phyloP scores from a whole-genome alignment of 2,113 vertebrate species.

The Canis aureus region DNA sequence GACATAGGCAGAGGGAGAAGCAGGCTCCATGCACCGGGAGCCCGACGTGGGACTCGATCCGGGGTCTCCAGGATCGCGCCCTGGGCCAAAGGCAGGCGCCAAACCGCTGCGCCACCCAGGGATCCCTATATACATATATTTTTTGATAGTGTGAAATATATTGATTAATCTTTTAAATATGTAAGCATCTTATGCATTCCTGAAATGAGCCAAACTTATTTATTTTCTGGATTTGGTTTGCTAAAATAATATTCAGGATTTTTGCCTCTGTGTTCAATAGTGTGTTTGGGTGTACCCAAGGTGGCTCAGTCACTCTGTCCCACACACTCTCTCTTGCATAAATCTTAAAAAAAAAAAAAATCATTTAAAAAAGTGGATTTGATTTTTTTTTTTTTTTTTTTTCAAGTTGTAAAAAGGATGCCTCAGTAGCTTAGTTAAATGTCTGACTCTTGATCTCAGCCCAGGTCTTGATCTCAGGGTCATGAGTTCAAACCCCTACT shows the following conservation, averaged over 20 bases:
- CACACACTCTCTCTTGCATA: too few relatives aligned
- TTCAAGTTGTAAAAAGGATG: too few relatives aligned
- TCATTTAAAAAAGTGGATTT: too few relatives aligned
- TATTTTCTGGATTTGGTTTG: constrained; percentile 14
- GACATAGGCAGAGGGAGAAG: too few relatives aligned
- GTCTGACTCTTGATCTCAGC: background rate
- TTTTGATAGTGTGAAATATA: background rate
- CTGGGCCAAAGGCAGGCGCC: too few relatives aligned
- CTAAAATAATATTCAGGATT: background rate
- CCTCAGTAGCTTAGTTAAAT: background rate
- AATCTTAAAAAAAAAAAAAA: too few relatives aligned
- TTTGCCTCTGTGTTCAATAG: background rate
- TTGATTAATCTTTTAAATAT: background rate
- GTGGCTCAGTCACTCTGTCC: too few relatives aligned
- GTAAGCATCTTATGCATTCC: background rate
- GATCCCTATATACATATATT: background rate
- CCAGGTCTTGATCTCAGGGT: background rate
- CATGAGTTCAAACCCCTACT: background rate
- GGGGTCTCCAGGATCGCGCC: too few relatives aligned
- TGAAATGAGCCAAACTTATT: constrained; percentile 8
- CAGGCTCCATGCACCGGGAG: too few relatives aligned
- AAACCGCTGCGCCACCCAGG: too few relatives aligned
- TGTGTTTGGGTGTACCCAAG: background rate
- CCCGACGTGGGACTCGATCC: too few relatives aligned
- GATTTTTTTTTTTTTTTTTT: too few relatives aligned